Percentiles rank a stretch among this genome's conserved stretches.
Conservation (phyloP, 2,797 vertebrate species). For the Anolis apletophallus region DNA sequence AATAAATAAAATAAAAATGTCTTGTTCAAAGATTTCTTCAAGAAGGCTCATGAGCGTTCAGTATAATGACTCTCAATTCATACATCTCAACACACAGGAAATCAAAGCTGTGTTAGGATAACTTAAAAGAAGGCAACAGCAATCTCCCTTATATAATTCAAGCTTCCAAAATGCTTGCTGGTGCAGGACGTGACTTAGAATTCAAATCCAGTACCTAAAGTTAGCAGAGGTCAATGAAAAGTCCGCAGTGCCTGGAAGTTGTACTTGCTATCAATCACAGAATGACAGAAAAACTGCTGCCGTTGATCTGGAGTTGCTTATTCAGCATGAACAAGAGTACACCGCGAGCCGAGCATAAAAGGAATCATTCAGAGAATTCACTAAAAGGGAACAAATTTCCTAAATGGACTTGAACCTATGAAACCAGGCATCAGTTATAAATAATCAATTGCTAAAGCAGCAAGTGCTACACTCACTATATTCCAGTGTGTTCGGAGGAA, state of each 20-base stretch:
- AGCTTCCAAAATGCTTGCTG: slow-evolving; percentile 59
- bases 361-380: slow-evolving; percentile 15
- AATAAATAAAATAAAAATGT: no score
- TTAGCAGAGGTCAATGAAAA: slow-evolving; percentile 62
- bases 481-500: neutral
- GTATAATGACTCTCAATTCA: neutral
- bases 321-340: slow-evolving; percentile 53
- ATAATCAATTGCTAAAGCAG: slow-evolving; percentile 29
- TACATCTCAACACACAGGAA: slow-evolving; percentile 1
- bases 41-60: neutral
- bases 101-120: slow-evolving; percentile 51
- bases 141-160: slow-evolving; percentile 51
- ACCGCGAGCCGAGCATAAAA: slow-evolving; percentile 20
- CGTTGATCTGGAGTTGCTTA: slow-evolving; percentile 51
- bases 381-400: slow-evolving; percentile 35
- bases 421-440: slow-evolving; percentile 43
- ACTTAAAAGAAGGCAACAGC: slow-evolving; percentile 51
- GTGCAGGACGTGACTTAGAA: slow-evolving; percentile 57
- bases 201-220: slow-evolving; percentile 64
- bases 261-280: slow-evolving; percentile 63
- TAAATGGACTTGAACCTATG: slow-evolving; percentile 46
- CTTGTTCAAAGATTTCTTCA: neutral
- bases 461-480: neutral
- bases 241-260: slow-evolving; percentile 57
- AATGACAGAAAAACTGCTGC: slow-evolving; percentile 44